A percentile compares a stretch with the other conserved stretches of the same genome.
These are phyloP conservation scores for Nebria ingens DNA, from an alignment of 1,140 invertebrate genomes.

Conservation along the genomic window DNA sequence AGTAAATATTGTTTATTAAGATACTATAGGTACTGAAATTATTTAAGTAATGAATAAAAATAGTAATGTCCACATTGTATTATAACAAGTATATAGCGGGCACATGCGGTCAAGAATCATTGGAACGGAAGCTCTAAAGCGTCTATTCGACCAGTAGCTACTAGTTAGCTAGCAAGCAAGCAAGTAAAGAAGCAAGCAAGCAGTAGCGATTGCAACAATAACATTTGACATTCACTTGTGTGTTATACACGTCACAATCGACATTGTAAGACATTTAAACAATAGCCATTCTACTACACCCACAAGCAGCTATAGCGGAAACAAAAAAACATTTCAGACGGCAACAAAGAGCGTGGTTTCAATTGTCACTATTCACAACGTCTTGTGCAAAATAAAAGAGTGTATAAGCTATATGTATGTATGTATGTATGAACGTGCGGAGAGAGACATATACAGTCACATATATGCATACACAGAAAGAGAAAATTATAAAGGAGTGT, in stretches of 20 bases:
- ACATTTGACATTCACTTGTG: conserved; percentile 25
- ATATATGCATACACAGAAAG: too few species aligned
- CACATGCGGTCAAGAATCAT: too few species aligned
- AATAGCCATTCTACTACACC: conserved; percentile 28
- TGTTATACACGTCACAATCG: conserved; percentile 27
- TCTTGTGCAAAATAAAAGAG: conserved; percentile 27
- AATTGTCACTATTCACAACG: conserved; percentile 30
- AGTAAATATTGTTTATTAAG: too few species aligned
- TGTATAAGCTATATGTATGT: conserved; percentile 22
- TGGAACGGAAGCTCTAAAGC: too few species aligned
- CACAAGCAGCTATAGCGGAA: too few species aligned
- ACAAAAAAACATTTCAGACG: conserved; percentile 25
- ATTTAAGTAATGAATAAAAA: too few species aligned
- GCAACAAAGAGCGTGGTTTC: conserved; percentile 28
- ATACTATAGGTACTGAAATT: too few species aligned
- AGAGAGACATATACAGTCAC: too few species aligned
- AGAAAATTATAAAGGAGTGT: conserved; percentile 24
- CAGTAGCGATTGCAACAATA: conserved; percentile 13
- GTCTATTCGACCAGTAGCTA: too few species aligned
- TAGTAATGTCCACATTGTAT: too few species aligned
- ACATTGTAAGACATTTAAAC: conserved; percentile 28
- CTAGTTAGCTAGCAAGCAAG: neutral
- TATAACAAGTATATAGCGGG: too few species aligned
- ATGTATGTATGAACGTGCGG: too few species aligned
- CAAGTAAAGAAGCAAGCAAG: neutral